phyloP scores from a whole-genome alignment of 2,888 invertebrate species.

The Caenorhabditis japonica region DNA sequence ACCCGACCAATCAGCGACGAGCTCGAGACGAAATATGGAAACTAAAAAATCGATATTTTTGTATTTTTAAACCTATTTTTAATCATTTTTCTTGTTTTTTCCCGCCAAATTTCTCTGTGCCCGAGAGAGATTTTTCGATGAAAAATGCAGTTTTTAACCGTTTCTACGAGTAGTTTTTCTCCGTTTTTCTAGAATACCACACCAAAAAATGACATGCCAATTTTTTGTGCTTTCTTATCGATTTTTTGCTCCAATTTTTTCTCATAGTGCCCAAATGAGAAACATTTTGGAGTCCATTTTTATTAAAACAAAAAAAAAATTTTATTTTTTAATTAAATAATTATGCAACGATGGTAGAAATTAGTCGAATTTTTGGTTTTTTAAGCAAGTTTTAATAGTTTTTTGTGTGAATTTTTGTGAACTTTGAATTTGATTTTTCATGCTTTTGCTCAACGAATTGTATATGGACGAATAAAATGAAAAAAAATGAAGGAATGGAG shows the following conservation, averaged over 20 bases:
- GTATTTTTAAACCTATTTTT: not conserved
- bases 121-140: constrained; percentile 20
- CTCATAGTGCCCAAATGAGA: constrained; percentile 30
- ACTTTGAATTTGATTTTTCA: not conserved
- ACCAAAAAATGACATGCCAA: too few relatives aligned
- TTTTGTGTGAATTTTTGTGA: not conserved
- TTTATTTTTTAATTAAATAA: constrained; percentile 4
- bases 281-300: not conserved
- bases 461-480: constrained; percentile 20
- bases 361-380: constrained; percentile 13
- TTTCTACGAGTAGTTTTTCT: constrained; percentile 39
- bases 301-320: not conserved
- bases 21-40: constrained; percentile 43
- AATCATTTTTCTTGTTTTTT: constrained; percentile 1
- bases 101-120: constrained; percentile 15
- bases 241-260: not conserved
- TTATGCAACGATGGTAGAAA: constrained; percentile 35
- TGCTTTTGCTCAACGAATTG: constrained; percentile 14
- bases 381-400: too few relatives aligned
- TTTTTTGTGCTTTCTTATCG: constrained; percentile 37
- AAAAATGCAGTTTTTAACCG: constrained; percentile 21
- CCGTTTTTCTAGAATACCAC: too few relatives aligned
- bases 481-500: too few relatives aligned
- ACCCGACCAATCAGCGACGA: constrained; percentile 35
- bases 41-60: constrained; percentile 12